Conservation (phyloP, 2,797 vertebrate genomes). For the Prionace glauca region DNA sequence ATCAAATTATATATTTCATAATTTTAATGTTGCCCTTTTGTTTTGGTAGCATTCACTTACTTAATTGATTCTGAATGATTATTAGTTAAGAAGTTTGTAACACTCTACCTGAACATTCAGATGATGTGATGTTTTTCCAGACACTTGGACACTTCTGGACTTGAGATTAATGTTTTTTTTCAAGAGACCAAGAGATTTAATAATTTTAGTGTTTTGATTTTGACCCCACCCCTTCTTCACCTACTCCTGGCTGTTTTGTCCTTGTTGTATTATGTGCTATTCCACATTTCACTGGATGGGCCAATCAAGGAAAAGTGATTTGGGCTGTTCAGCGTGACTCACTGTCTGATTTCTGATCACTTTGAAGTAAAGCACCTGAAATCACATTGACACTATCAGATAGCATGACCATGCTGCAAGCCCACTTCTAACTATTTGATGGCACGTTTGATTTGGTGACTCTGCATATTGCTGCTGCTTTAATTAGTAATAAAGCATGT, state of each 20-base stretch:
- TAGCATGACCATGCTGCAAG: neutral
- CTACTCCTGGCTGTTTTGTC: too few relatives aligned
- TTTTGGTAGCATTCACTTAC: too few relatives aligned
- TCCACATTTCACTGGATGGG: neutral
- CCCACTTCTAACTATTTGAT: neutral
- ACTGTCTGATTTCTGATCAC: too few relatives aligned
- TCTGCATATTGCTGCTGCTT: neutral
- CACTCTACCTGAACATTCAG: neutral
- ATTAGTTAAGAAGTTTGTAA: neutral
- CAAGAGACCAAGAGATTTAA: neutral
- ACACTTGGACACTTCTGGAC: neutral
- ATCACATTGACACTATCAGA: too few relatives aligned
- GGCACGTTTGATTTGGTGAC: neutral
- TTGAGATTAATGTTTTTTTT: neutral
- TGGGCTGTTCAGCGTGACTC: neutral
- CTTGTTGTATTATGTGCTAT: neutral
- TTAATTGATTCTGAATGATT: neutral
- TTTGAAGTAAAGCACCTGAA: too few relatives aligned
- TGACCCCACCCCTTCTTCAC: too few relatives aligned
- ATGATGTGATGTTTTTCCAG: neutral
- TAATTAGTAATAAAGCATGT: too few relatives aligned
- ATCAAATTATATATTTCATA: neutral
- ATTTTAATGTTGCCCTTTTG: neutral
- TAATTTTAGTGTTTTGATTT: neutral
- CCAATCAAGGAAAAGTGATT: neutral